Evolutionary conservation across 2,113 vertebrate species (phyloP), one percentile per base, ranked within the genome.

Genomic region (Sinocyclocheilus anshuiensis): DNA sequence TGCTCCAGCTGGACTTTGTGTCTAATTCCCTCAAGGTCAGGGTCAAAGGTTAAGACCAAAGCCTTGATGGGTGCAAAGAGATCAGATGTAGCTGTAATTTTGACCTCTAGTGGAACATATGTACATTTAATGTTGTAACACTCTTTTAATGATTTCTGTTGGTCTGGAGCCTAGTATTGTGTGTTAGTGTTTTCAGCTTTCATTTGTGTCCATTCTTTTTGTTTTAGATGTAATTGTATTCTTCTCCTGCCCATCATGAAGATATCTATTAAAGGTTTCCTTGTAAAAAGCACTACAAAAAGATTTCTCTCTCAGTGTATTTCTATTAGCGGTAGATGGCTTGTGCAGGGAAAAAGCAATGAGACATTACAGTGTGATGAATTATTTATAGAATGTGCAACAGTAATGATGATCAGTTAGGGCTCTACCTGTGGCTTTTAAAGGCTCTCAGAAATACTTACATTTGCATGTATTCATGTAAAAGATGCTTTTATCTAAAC

Each of bases 321-420:
- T 63, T 82, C 24, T 76, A 22, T 81, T 33, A 48, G 29, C 42
- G n/a, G n/a, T 87, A 12, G 7, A 57, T 74, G 39, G 26, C 42
- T 18, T 26, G 57, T 53, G 71, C 81, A 5, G 24, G n/a, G 24
- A 9, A 84, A 75, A 67, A 48, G 71, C 50, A 81, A 12, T 42
- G 24, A 10, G 59, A 33, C 45, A 9, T 71, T 53, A 72, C 20
- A 57, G 18, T 55, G 18, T 71, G 6, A 81, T 84, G 26, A 87
- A 87, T 87, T 89, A 87, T 82, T 82, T 42, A 87, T 71, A 69
- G 36, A 71, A 48, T 26, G 16, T 26, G 1, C 63, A 86, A 80
- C 50, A 76, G 26, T 69, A 84, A 75, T 55, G 22, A 65, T 80
- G 72, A n/a, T 53, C 67, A 24, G 81, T 75, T 20, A 79, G 57